A percentile compares a stretch with the other conserved stretches of the same genome.
phyloP scores from a whole-genome alignment of 2,113 vertebrate species.

The Epinephelus lanceolatus region DNA sequence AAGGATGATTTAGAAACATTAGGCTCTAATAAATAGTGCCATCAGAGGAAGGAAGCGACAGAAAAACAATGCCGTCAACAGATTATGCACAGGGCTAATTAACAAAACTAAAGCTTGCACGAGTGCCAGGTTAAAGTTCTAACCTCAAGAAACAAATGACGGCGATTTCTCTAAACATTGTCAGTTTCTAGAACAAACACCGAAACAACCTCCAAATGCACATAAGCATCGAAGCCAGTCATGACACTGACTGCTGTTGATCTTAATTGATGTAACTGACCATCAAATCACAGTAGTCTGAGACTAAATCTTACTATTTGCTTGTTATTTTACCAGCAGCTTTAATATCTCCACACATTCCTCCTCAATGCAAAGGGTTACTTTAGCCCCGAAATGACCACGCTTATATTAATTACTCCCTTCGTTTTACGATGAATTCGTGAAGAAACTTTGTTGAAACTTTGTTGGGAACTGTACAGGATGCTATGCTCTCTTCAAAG shows the following conservation, averaged over 20 bases:
- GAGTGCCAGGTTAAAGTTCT: slow-evolving; percentile 44
- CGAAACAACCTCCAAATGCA: slow-evolving; percentile 27
- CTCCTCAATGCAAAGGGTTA: not conserved
- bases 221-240: not conserved
- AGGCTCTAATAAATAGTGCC: slow-evolving; percentile 92
- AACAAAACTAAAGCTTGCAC: slow-evolving; percentile 38
- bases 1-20: slow-evolving; percentile 96
- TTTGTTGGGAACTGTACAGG: too few species aligned
- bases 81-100: slow-evolving; percentile 58
- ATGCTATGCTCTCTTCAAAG: too few species aligned
- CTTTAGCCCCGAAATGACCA: too few species aligned
- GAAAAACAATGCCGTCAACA: slow-evolving; percentile 73
- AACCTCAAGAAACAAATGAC: slow-evolving; percentile 25
- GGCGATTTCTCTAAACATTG: slow-evolving; percentile 24
- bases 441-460: too few species aligned
- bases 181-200: slow-evolving; percentile 32
- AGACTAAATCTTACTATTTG: not conserved
- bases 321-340: not conserved
- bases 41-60: slow-evolving; percentile 47
- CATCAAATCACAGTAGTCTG: slow-evolving; percentile 7
- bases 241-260: slow-evolving; percentile 31
- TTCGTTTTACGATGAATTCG: too few species aligned
- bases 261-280: slow-evolving; percentile 11
- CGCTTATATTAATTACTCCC: too few species aligned
- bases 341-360: not conserved